Evolutionary conservation across 2,888 invertebrate species (phyloP).

Genomic region (Ptycholaimellus sp.): DNA sequence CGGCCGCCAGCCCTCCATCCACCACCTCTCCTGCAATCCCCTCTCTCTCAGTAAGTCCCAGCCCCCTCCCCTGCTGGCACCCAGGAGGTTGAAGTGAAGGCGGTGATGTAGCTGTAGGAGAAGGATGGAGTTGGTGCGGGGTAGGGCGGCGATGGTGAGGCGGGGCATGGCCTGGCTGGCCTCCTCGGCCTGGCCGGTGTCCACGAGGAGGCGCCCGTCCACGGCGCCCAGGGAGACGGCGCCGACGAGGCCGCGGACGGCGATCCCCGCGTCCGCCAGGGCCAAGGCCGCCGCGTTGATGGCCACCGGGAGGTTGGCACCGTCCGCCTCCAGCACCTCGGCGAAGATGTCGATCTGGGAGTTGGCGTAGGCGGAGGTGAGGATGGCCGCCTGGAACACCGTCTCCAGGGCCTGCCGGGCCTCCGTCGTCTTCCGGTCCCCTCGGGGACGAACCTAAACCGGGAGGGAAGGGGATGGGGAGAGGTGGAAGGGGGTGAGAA

Average conservation of each 20-base stretch:
- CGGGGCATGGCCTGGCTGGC: slow-evolving; percentile 20
- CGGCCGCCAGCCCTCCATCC: too few relatives aligned
- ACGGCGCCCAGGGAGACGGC: slow-evolving; percentile 58
- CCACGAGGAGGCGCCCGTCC: slow-evolving; percentile 44
- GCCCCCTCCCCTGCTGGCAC: too few relatives aligned
- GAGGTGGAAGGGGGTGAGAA: slow-evolving; percentile 12
- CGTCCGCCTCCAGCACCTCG: slow-evolving; percentile 65
- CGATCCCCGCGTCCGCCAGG: slow-evolving; percentile 75
- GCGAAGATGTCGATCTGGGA: slow-evolving; percentile 91
- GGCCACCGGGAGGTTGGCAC: slow-evolving; percentile 68
- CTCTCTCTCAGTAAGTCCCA: too few relatives aligned
- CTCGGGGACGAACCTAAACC: slow-evolving; percentile 18
- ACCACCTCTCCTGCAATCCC: too few relatives aligned
- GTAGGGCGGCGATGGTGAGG: slow-evolving; percentile 46
- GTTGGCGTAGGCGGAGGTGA: slow-evolving; percentile 63
- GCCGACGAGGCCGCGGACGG: slow-evolving; percentile 68
- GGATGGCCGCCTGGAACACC: slow-evolving; percentile 67
- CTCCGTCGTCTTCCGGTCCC: slow-evolving; percentile 66
- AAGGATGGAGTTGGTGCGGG: slow-evolving; percentile 43
- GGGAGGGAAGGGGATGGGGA: background rate
- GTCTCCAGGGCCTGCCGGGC: slow-evolving; percentile 62
- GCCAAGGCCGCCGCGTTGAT: slow-evolving; percentile 89
- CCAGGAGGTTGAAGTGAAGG: slow-evolving; percentile 63
- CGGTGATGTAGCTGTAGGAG: slow-evolving; percentile 30
- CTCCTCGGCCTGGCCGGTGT: slow-evolving; percentile 58